phyloP scores from a whole-genome alignment of 2,113 vertebrate genomes.

The Rhizomys pruinosus region DNA sequence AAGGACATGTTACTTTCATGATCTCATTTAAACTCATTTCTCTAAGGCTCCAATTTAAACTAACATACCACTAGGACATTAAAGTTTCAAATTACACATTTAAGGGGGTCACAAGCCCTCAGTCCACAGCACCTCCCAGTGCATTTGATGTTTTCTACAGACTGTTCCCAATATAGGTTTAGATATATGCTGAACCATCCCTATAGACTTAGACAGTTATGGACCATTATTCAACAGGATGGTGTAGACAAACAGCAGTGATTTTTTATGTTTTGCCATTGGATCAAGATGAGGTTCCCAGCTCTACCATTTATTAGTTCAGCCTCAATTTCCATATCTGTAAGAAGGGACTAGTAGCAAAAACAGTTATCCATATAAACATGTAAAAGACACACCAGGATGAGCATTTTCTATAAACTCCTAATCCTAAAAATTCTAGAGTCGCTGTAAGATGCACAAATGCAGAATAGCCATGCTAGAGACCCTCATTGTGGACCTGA shows the following conservation, averaged over 20 bases:
- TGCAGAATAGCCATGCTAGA: constrained; percentile 97
- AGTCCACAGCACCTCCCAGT: not conserved
- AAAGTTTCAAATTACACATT: not conserved
- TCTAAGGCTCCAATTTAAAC: not conserved
- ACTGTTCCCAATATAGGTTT: not conserved
- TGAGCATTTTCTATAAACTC: not conserved
- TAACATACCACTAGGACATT: not conserved
- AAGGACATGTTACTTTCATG: too few relatives aligned
- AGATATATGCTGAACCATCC: not conserved
- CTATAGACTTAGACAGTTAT: not conserved
- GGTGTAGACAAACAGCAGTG: not conserved
- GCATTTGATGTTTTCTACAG: constrained; percentile 11
- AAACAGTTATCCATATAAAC: not conserved
- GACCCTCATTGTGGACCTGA: constrained; percentile 93
- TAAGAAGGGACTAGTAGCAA: not conserved
- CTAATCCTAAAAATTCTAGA: too few relatives aligned
- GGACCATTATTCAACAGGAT: not conserved
- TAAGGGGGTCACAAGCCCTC: too few relatives aligned
- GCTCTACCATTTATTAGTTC: not conserved
- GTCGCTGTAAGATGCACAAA: constrained; percentile 99
- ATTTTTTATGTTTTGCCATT: constrained; percentile 6
- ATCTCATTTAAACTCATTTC: not conserved
- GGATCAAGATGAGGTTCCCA: not conserved
- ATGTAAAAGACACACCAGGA: not conserved
- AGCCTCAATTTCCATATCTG: not conserved